These are phyloP conservation scores for Ennomos quercinarius DNA, from an alignment of 2,888 invertebrate genomes.

Conservation along the genomic window DNA sequence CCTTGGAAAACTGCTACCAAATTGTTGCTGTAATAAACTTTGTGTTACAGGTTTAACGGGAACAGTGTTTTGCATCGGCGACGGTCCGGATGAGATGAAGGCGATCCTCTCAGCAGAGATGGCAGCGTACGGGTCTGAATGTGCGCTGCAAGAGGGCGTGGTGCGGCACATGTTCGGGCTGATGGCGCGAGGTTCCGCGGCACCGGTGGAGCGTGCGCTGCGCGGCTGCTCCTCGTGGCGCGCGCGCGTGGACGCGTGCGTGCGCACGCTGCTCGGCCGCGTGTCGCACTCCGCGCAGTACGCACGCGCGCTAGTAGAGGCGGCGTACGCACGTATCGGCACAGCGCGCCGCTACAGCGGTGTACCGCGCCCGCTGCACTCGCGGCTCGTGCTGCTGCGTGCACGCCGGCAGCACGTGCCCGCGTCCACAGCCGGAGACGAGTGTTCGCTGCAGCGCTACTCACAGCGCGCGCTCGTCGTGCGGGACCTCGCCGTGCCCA, in stretches of 20 bases:
- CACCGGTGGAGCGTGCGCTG: constrained; percentile 32
- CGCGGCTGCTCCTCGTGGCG: constrained; percentile 42
- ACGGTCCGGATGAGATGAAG: constrained; percentile 46
- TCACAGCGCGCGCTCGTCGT: constrained; percentile 48
- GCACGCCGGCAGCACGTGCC: too few species aligned
- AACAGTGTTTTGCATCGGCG: constrained; percentile 53
- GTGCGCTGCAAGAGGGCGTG: constrained; percentile 46
- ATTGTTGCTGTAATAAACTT: too few species aligned
- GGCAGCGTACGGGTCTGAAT: constrained; percentile 37
- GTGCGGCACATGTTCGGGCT: constrained; percentile 44
- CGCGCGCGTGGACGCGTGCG: constrained; percentile 50
- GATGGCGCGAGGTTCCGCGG: constrained; percentile 31
- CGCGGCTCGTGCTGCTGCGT: too few species aligned
- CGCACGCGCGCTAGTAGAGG: too few species aligned
- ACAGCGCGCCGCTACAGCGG: too few species aligned
- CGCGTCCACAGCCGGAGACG: background rate
- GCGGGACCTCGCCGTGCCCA: constrained; percentile 44
- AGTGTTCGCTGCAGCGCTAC: constrained; percentile 35
- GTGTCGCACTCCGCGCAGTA: constrained; percentile 50
- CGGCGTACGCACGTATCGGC: too few species aligned
- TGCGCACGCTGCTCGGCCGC: constrained; percentile 52
- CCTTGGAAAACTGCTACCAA: too few species aligned
- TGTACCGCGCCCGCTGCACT: too few species aligned
- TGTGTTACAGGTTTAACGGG: constrained; percentile 53
- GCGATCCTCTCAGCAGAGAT: constrained; percentile 40